Base-by-base conservation (phyloP, 2,888 invertebrate species). In the Dryocosmus kuriphilus region DNA sequence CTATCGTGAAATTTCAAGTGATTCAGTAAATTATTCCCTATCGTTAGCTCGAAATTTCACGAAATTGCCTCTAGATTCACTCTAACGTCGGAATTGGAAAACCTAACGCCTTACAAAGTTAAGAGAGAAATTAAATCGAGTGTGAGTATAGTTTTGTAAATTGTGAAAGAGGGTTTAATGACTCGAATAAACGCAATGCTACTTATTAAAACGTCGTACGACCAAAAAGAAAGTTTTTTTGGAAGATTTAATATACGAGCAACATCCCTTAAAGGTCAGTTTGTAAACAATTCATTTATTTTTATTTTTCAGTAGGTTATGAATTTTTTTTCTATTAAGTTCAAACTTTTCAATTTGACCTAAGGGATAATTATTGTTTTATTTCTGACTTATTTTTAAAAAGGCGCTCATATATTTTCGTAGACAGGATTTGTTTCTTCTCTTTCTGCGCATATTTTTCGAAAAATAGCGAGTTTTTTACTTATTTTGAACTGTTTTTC, bases 61-160 rank as follows among this genome's bases (percentile, higher is more conserved):
- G 19, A 46, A 41, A 6, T 9, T 27, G 11, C 57, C 8, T 46
- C 30, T 71, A n/a, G 5, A 6, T 71, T 71, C 30, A 71, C 11
- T 11, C 51, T 27, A 71, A 71, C 30, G 19, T 71, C 71, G 71
- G 51, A 71, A 51, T 71, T 51, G 30, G 71, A 71, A n/a, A n/a
- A 71, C 71, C 51, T 51, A 71, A 51, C 71, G 30, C 71, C 71
- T 71, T 71, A 71, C 67, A 67, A 46, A 35, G 11, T 22, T 3
- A 24, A 38, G 11, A 38, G 24, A 41, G 24, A 41, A 38, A 24
- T 65, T 14, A 41, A 65, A 65, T 65, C 9, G 8, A 65, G 24
- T 38, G 6, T 57, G 24, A 24, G 11, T 57, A n/a, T n/a, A n/a
- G 22, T 4, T 57, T 14, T 27, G 24, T 14, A 27, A 57, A 22